Base-by-base conservation (phyloP, 1,140 invertebrate species). In the Mylabris phalerata region DNA sequence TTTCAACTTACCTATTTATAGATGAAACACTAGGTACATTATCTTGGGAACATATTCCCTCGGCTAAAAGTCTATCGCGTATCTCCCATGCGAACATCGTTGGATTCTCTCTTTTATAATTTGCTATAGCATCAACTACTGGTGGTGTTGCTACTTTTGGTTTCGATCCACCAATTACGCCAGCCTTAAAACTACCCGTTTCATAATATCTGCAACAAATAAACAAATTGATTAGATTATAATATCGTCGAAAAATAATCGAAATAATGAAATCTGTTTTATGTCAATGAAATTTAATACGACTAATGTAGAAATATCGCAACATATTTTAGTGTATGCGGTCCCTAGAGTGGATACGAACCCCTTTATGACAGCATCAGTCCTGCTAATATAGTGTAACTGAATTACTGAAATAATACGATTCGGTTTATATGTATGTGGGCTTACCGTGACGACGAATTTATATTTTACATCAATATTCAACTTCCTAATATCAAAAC, bases 31-130 rank as follows among this genome's bases (percentile, higher is more conserved):
- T 96, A 71, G 97, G 97, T 62, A 98, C 96, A 77, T 98, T 98
- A 75, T 98, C 97, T 75, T 96, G 92, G 51, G 94, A 95, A 77
- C 97, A 99, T 70, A 99, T 95, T 38, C 90, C 91, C 74, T 99
- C 97, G 2, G 93, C 88, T 51, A 99, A 82, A 64, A 99, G 84
- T 76, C 95, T 83, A 78, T 99, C 96, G 40, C 97, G 80, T 69
- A 99, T 99, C 77, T 99, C 97, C 97, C 97, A 99, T 2, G 97
- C 97, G 75, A 99, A 99, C 95, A 99, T 98, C 11, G 96, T 99
- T 0, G 97, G 97, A 78, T 99, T 98, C 75, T 98, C 94, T 59
- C 93, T 82, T 75, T 99, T 99, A 81, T 99, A 99, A 64, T 93
- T 91, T 1, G 95, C 92, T 63, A 99, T 99, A 43, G 95, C 95